Conservation (phyloP, 2,797 vertebrate genomes). For the Poeciliopsis presidionis region DNA sequence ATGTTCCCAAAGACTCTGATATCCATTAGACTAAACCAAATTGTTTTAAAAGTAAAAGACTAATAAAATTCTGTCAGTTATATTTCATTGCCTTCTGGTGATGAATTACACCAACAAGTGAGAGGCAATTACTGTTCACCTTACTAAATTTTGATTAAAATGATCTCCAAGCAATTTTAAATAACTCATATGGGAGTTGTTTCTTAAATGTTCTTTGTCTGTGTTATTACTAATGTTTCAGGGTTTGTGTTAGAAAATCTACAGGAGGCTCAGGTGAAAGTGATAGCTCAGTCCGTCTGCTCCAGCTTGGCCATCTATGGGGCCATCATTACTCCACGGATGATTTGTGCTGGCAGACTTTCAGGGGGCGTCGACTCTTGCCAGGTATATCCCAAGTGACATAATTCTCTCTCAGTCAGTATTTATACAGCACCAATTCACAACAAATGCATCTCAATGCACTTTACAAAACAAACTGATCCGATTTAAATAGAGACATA, state of each 20-base stretch:
- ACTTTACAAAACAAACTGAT: background rate
- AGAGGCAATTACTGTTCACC: background rate
- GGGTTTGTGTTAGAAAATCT: constrained; percentile 70
- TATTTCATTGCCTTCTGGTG: background rate
- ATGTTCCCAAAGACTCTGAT: background rate
- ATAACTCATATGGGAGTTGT: background rate
- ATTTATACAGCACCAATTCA: background rate
- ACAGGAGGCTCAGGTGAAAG: constrained; percentile 75
- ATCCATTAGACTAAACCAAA: background rate
- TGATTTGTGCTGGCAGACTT: constrained; percentile 83
- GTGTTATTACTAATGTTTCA: constrained; percentile 33
- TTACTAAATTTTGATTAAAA: background rate
- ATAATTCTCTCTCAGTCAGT: background rate
- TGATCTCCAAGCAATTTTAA: background rate
- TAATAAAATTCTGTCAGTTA: background rate
- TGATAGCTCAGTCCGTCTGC: constrained; percentile 76
- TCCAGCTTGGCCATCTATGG: constrained; percentile 68
- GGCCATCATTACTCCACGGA: constrained; percentile 74
- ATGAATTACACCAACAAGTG: background rate
- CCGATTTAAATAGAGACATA: background rate
- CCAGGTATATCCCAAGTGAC: constrained; percentile 71
- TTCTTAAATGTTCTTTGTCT: no score
- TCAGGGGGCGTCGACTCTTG: constrained; percentile 83
- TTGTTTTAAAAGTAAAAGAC: background rate
- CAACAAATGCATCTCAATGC: background rate